A percentile compares a stretch with the other conserved stretches of the same genome.
Conservation (phyloP, 2,888 invertebrate genomes). For the Kryphioiulus occultus region DNA sequence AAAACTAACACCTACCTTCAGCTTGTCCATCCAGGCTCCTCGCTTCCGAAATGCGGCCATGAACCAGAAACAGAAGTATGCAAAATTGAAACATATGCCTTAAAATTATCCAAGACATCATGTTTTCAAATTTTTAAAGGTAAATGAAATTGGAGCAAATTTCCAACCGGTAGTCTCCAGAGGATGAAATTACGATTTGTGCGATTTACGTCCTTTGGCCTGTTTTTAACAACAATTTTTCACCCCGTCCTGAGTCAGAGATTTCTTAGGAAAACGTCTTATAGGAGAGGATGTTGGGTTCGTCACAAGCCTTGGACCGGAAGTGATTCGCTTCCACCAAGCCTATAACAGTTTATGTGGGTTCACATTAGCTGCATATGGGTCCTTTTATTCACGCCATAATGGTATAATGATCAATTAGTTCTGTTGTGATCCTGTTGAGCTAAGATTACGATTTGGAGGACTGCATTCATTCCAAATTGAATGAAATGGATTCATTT, state of each 20-base stretch:
- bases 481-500: conserved; percentile 13
- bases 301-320: neutral
- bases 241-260: neutral
- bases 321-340: conserved; percentile 26
- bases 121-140: neutral
- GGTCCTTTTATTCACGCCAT: neutral
- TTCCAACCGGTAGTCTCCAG: neutral
- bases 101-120: neutral
- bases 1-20: neutral
- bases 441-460: neutral
- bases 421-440: neutral
- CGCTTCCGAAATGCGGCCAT: neutral
- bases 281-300: neutral
- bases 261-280: neutral
- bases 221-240: neutral
- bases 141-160: neutral
- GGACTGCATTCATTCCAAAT: neutral
- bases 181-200: neutral
- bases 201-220: neutral
- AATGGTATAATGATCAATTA: conserved; percentile 3
- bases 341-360: neutral
- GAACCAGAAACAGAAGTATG: neutral
- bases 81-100: neutral
- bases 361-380: neutral
- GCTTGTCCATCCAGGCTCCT: neutral